These are phyloP conservation scores for Idaea aversata DNA, from an alignment of 2,888 invertebrate genomes.

Conservation along the genomic window DNA sequence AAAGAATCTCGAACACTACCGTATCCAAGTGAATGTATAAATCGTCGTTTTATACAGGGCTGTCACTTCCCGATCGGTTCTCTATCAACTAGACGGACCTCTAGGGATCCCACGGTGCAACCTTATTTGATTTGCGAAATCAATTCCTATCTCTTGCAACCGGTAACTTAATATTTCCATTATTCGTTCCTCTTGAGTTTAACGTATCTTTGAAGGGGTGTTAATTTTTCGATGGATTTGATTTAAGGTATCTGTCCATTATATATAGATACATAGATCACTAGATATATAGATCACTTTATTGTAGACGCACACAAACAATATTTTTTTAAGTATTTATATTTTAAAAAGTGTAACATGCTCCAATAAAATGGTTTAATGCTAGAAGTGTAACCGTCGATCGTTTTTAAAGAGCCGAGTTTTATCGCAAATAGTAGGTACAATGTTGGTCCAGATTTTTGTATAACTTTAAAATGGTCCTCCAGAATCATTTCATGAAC, in stretches of 20 bases:
- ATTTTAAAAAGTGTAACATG: too few species aligned
- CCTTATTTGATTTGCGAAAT: conserved; percentile 66
- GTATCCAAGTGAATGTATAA: background rate
- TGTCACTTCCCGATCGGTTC: conserved; percentile 1
- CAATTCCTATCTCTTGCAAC: conserved; percentile 59
- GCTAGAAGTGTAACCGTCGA: too few species aligned
- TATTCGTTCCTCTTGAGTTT: conserved; percentile 23
- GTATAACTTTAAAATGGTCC: too few species aligned
- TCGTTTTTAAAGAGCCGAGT: too few species aligned
- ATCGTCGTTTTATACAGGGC: conserved; percentile 1
- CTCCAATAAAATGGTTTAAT: too few species aligned
- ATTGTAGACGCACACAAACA: too few species aligned
- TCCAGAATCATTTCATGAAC: too few species aligned
- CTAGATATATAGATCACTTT: too few species aligned
- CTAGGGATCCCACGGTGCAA: conserved; percentile 9
- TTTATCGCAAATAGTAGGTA: too few species aligned
- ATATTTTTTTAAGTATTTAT: too few species aligned
- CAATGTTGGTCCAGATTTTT: too few species aligned
- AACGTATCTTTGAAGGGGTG: background rate
- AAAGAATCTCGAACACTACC: background rate
- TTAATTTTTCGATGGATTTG: background rate
- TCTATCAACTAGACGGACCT: conserved; percentile 1
- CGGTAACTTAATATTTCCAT: conserved; percentile 65
- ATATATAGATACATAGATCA: too few species aligned
- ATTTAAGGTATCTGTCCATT: background rate